Evolutionary conservation across 2,888 invertebrate genomes (phyloP), one percentile per base, ranked within the genome.

Genomic region (Hylaea fasciaria): DNA sequence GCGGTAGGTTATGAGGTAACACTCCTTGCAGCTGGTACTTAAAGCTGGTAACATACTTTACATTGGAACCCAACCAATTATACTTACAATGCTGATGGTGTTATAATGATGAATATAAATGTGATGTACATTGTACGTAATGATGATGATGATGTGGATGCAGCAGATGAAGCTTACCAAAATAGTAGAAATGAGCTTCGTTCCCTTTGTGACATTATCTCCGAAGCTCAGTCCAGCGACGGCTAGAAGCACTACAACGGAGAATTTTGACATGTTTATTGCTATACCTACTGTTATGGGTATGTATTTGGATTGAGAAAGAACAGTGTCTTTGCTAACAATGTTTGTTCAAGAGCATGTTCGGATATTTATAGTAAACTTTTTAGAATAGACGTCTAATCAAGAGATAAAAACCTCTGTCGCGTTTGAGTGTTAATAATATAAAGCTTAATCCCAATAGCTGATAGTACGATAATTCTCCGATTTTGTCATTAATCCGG

Each of bases 141-240:
- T 32, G 9, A 32, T 28, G 28, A 28, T 28, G 11, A 35, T 11
- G 35, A 35, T 11, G 35, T 8, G 5, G 35, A 11, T n/a, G 9
- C 2, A 11, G 9, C 9, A 5, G 11, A 35, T 1, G 9, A 11
- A 40, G 14, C 80, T 78, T 57, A 81, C 81, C 75, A 82, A 52
- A 46, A 81, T 78, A 1, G 77, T 65, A 44, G 77, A 63, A 41
- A 77, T 51, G 5, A 81, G 59, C 16, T 75, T 73, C 0, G 80
- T 78, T 0, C 67, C 76, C 17, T 70, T 64, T 3, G 70, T 62
- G 1, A 72, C 47, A 4, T 65, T 50, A 5, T 72, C 72, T 11
- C 54, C 57, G 16, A 43, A 22, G 45, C 53, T 45, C 41, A 48
- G 59, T 0, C 45, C 39, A 9, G 52, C 44, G 61, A 61, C 43